Percentiles rank a stretch among this genome's conserved stretches.
Evolutionary conservation across 2,888 invertebrate species (phyloP).

Genomic region (Limnephilus marmoratus): DNA sequence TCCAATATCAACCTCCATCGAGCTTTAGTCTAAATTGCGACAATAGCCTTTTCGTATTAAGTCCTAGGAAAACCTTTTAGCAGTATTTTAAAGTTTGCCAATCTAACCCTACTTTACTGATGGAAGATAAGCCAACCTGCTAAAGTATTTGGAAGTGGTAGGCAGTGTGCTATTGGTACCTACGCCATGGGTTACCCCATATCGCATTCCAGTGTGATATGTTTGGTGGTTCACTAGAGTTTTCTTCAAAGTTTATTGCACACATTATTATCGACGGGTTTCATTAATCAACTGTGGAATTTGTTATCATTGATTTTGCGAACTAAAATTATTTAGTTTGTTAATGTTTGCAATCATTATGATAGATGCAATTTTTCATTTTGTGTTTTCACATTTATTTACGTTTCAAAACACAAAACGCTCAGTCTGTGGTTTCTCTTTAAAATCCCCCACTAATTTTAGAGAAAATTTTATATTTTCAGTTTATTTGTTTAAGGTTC

Average conservation of each 20-base stretch:
- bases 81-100: slow-evolving; percentile 29
- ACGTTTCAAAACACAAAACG: too few relatives aligned
- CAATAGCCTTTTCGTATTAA: slow-evolving; percentile 26
- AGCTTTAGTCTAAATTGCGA: slow-evolving; percentile 38
- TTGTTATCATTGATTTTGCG: background rate
- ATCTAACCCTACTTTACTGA: slow-evolving; percentile 27
- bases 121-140: slow-evolving; percentile 19
- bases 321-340: background rate
- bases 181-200: background rate
- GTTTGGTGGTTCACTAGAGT: background rate
- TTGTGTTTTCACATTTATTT: too few relatives aligned
- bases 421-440: too few relatives aligned
- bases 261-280: background rate
- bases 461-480: too few relatives aligned
- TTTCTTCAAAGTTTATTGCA: background rate
- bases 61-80: slow-evolving; percentile 37
- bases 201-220: background rate
- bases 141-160: background rate
- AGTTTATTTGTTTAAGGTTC: too few relatives aligned
- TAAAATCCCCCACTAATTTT: too few relatives aligned
- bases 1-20: slow-evolving; percentile 48
- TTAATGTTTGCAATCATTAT: too few relatives aligned
- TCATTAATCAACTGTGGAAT: background rate
- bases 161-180: background rate
- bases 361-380: too few relatives aligned